phyloP scores from a whole-genome alignment of 2,797 vertebrate species.

The Schizopygopsis malacanthus region DNA sequence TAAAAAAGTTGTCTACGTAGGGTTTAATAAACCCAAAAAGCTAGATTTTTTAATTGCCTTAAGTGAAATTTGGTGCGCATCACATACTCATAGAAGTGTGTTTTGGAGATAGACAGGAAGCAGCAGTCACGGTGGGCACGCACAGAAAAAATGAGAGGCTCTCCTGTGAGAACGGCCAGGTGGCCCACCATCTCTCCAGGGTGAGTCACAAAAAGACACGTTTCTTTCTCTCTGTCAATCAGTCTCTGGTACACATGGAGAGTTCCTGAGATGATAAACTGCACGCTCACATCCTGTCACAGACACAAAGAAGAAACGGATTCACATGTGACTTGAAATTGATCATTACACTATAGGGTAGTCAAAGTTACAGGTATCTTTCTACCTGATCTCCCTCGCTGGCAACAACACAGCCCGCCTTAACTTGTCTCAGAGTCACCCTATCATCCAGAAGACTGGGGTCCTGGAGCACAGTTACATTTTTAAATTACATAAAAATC shows the following conservation, averaged over 20 bases:
- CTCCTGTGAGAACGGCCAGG: conserved; percentile 92
- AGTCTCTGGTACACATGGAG: conserved; percentile 93
- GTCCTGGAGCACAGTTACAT: conserved; percentile 73
- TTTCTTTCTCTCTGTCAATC: conserved; percentile 90
- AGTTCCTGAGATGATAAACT: conserved; percentile 89
- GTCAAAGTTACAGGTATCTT: not conserved
- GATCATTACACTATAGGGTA: not conserved
- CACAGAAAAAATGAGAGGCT: conserved; percentile 93
- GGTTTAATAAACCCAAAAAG: not conserved
- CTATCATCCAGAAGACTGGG: conserved; percentile 83
- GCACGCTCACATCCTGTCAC: conserved; percentile 88
- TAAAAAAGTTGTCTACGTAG: not conserved
- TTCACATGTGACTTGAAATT: not conserved
- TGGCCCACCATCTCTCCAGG: conserved; percentile 94
- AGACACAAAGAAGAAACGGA: not conserved
- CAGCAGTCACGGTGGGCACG: conserved; percentile 89
- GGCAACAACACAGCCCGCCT: conserved; percentile 86
- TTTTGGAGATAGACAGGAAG: conserved; percentile 92
- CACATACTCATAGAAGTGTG: conserved; percentile 91
- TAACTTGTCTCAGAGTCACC: conserved; percentile 88
- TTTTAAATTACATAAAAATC: not conserved
- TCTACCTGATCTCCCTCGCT: conserved; percentile 94
- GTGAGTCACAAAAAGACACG: conserved; percentile 89
- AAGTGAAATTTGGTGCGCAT: not conserved
- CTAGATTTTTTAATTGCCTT: not conserved